Base-by-base conservation (phyloP, 2,797 vertebrate genomes). In the Scolopax rusticola region DNA sequence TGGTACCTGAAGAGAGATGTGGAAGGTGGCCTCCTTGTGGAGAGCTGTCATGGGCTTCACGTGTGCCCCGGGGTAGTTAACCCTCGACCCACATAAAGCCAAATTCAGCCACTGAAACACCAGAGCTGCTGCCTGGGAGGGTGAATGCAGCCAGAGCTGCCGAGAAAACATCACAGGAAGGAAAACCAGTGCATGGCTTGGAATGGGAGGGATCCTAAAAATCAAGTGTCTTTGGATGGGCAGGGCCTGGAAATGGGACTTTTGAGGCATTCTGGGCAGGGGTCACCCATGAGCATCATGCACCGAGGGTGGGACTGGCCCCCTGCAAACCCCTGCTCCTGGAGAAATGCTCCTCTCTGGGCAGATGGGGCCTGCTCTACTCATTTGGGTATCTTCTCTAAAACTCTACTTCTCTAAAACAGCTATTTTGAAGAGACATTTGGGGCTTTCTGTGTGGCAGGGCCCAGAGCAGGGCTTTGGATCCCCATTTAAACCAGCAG, bases 251-350 rank as follows among this genome's bases (percentile, higher is more conserved):
- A 13, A 67, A 51, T 0, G 1, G n/a, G 57, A 20, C 15, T 54
- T n/a, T 9, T 19, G 48, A 54, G 87, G n/a, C 20, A 45, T 50
- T 41, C 48, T 41, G 48, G 53, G 57, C 0, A 3, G 13, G 33
- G 9, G 18, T n/a, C 13, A 28, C 25, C n/a, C 4, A 8, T 0
- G 1, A 84, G 53, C 79, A 61, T 20, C 45, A 17, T 1, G 1
- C 24, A 11, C 28, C 68, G 9, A 2, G 33, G 41, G 23, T 36
- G 30, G 75, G 36, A 33, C 28, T 5, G 20, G 63, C 36, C 59
- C 54, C 84, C 63, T 10, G 69, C 69, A 51, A 50, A 41, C 17
- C 43, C 21, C 38, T 0, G 15, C 41, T 45, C 53, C 67, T 20
- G 19, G 38, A 43, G 54, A 32, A 33, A 27, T 1, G n/a, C 5